A percentile compares a stretch with the other conserved stretches of the same genome.
These are phyloP conservation scores for Pangasianodon hypophthalmus DNA, from an alignment of 2,113 vertebrate species.

Conservation along the genomic window DNA sequence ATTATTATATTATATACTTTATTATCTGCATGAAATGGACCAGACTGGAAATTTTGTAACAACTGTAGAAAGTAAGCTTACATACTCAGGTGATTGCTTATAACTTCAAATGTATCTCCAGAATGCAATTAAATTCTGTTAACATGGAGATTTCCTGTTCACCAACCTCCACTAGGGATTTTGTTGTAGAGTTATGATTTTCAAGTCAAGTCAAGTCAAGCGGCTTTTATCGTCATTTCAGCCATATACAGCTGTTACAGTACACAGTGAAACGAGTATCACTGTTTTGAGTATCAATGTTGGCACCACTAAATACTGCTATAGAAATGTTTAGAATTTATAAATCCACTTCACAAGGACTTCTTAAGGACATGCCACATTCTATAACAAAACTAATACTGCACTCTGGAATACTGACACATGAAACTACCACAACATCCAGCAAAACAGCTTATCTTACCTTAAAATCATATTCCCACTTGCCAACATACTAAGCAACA, in stretches of 20 bases:
- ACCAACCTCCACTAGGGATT: not conserved
- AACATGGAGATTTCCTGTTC: not conserved
- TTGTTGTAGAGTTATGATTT: not conserved
- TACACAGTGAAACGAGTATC: no score
- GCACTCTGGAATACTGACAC: not conserved
- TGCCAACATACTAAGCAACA: conserved; percentile 83
- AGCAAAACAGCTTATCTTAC: conserved; percentile 75
- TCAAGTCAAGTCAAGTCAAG: no score
- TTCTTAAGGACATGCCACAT: not conserved
- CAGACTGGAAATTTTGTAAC: not conserved
- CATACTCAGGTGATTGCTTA: not conserved
- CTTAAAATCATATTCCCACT: conserved; percentile 96
- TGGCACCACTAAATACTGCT: no score
- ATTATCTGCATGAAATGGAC: not conserved
- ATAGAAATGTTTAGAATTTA: no score
- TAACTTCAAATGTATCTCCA: not conserved
- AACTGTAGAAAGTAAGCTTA: not conserved
- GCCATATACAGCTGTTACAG: no score
- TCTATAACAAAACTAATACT: not conserved
- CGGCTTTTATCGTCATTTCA: no score
- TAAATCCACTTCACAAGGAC: not conserved
- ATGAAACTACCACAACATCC: not conserved
- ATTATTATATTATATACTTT: not conserved
- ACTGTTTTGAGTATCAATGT: no score
- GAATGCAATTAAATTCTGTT: not conserved